Evolutionary conservation across 2,113 vertebrate species (phyloP).

Genomic region (Triplophysa dalaica): DNA sequence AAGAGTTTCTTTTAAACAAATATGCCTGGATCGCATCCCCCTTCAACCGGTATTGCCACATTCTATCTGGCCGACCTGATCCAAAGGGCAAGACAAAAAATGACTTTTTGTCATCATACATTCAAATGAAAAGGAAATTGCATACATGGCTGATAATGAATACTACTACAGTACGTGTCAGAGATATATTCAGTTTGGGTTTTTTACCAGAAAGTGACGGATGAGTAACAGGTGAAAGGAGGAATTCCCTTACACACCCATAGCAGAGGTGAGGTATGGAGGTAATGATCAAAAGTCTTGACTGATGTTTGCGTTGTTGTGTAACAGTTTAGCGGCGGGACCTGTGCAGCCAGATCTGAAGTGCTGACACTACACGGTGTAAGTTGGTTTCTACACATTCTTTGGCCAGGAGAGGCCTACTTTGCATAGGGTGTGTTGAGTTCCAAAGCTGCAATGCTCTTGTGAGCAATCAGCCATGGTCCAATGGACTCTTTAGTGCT

Average conservation of each 20-base stretch:
- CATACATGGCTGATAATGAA: slow-evolving; percentile 2
- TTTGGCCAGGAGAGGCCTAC: slow-evolving; percentile 50
- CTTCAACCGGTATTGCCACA: neutral
- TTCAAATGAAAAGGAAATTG: slow-evolving; percentile 6
- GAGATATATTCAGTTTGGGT: neutral
- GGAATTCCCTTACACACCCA: slow-evolving; percentile 32
- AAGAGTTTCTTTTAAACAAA: neutral
- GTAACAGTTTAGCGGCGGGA: neutral
- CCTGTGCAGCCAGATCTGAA: slow-evolving; percentile 23
- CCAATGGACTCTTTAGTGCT: neutral
- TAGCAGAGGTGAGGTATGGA: neutral
- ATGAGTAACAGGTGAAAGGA: neutral
- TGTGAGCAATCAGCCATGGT: too few relatives aligned
- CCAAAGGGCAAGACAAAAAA: neutral
- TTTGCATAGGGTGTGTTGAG: slow-evolving; percentile 16
- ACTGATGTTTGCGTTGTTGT: slow-evolving; percentile 19
- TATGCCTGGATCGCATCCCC: neutral
- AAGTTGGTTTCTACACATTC: slow-evolving; percentile 58
- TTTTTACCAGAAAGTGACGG: neutral
- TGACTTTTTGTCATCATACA: neutral
- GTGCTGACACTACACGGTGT: neutral
- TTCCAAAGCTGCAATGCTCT: neutral
- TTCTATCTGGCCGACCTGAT: neutral
- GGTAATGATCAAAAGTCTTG: neutral
- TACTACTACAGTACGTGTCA: neutral